A percentile compares a stretch with the other conserved stretches of the same genome.
Conservation (phyloP, 1,140 invertebrate species). For the Reticulitermes speratus region DNA sequence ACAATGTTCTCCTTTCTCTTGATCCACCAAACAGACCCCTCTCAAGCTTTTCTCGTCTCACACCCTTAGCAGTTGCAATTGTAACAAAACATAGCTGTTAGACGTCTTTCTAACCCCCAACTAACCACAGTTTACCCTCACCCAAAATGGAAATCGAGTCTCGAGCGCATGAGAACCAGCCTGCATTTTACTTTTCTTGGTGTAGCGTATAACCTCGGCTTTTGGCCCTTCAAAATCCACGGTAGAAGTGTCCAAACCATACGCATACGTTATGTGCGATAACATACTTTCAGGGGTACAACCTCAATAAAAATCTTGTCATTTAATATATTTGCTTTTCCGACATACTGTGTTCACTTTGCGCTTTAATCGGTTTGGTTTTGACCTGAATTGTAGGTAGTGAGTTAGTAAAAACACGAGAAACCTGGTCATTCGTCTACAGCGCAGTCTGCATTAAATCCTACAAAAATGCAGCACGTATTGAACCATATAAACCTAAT, state of each 20-base stretch:
- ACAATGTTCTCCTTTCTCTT: conserved; percentile 16
- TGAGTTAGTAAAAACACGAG: no score
- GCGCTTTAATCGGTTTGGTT: no score
- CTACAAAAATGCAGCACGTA: no score
- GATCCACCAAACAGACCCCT: not conserved
- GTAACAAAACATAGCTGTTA: conserved; percentile 11
- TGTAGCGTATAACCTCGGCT: not conserved
- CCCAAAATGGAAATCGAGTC: not conserved
- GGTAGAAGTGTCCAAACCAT: not conserved
- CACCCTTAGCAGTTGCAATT: not conserved
- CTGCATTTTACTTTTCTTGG: not conserved
- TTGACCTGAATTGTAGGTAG: no score
- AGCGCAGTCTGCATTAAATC: no score
- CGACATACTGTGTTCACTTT: no score
- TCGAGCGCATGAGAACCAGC: conserved; percentile 4
- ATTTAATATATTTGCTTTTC: no score
- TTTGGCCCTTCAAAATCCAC: not conserved
- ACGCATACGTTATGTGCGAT: no score
- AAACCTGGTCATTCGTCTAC: no score
- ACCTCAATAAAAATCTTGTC: no score
- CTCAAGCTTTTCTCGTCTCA: not conserved
- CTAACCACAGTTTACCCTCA: not conserved
- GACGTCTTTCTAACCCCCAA: not conserved
- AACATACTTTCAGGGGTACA: no score
- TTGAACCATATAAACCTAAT: no score